These are phyloP conservation scores for Scaptomyza cyrtandrae DNA, from an alignment of 2,888 invertebrate genomes.

Conservation along the genomic window DNA sequence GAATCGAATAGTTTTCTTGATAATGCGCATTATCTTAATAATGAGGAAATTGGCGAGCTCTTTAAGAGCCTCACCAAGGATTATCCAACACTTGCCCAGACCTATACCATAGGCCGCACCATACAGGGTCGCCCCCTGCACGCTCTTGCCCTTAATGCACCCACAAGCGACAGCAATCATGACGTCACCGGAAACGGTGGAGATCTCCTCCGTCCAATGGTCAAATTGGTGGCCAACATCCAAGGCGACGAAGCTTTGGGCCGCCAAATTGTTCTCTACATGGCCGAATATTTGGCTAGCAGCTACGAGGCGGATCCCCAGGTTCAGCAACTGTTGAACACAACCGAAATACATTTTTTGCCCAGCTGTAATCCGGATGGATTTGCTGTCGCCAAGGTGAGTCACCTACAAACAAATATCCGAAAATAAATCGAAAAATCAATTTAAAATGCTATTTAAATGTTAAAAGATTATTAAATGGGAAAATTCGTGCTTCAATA, in stretches of 20 bases:
- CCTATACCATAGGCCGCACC: constrained; percentile 93
- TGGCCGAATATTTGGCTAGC: constrained; percentile 92
- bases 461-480: too few species aligned
- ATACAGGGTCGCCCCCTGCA: constrained; percentile 91
- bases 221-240: constrained; percentile 97
- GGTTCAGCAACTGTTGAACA: constrained; percentile 88
- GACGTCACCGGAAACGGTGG: constrained; percentile 28
- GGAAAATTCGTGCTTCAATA: too few species aligned
- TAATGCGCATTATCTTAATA: constrained; percentile 88
- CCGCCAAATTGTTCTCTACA: constrained; percentile 91
- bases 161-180: constrained; percentile 85
- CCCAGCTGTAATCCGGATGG: constrained; percentile 99
- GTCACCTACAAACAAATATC: constrained; percentile 21
- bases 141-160: constrained; percentile 88
- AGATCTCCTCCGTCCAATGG: constrained; percentile 90
- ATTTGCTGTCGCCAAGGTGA: constrained; percentile 91
- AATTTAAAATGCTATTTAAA: too few species aligned
- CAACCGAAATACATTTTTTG: constrained; percentile 96
- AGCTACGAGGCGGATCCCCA: constrained; percentile 89
- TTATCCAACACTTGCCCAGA: constrained; percentile 89
- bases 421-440: too few species aligned
- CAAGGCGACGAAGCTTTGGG: constrained; percentile 97
- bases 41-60: constrained; percentile 88
- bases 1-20: constrained; percentile 74
- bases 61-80: constrained; percentile 87